Conservation (phyloP, 2,888 invertebrate genomes). For the Carterocephalus palaemon region DNA sequence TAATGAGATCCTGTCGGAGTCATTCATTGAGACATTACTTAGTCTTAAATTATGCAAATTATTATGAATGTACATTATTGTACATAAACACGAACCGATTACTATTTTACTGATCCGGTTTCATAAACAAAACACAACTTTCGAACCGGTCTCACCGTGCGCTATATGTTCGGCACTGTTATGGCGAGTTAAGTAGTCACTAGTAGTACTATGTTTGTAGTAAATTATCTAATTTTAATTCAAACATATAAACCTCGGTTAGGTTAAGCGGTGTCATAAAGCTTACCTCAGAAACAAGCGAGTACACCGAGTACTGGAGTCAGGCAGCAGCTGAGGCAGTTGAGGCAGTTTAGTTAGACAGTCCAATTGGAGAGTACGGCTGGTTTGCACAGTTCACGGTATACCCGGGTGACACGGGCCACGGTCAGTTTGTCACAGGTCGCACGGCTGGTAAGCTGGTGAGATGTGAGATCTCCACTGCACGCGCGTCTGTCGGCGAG, state of each 20-base stretch:
- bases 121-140: conserved; percentile 64
- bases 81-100: conserved; percentile 17
- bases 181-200: no score
- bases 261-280: no score
- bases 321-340: no score
- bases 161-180: conserved; percentile 15
- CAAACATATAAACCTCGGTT: no score
- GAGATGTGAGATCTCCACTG: conserved; percentile 4
- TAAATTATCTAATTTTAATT: no score
- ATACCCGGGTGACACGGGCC: conserved; percentile 56
- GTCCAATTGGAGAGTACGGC: no score
- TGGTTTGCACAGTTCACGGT: no score
- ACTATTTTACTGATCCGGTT: conserved; percentile 60
- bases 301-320: no score
- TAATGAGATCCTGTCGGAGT: no score
- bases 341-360: no score
- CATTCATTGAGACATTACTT: conserved; percentile 10
- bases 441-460: conserved; percentile 10
- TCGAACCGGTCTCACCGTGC: conserved; percentile 61
- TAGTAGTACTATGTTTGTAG: no score
- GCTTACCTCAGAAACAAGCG: no score
- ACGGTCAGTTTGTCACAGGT: conserved; percentile 13
- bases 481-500: conserved; percentile 50
- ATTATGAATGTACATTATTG: not conserved
- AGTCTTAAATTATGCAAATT: conserved; percentile 17